Evolutionary conservation across 2,797 vertebrate species (phyloP), one percentile per base, ranked within the genome.

Genomic region (Semaprochilodus insignis): DNA sequence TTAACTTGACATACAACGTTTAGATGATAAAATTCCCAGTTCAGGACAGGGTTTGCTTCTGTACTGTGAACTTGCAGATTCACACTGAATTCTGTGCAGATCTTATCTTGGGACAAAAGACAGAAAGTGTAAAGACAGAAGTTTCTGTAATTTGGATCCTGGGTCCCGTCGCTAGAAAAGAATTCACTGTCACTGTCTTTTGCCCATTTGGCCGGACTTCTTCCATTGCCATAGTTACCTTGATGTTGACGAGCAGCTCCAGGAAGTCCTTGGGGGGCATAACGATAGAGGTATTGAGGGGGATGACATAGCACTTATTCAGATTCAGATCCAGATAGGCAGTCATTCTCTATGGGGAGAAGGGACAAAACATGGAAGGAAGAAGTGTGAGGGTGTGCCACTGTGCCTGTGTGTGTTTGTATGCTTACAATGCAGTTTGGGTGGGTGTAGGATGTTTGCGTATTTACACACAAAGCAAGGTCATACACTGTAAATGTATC

Each of bases 281-380:
- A 86, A 99, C 97, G 84, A 99, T 92, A 23, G 98, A 98, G 55
- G 96, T 98, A 92, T 99, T 99, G 90, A 99, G 94, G 31, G 97
- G 94, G 90, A 99, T 98, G 88, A 99, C 95, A 77, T 99, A 99
- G 93, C 98, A 99, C 87, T 97, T 99, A 92, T 98, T 95, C 93
- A 99, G 95, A 86, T 90, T 96, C 88, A 98, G 96, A 88, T 99
- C 98, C 90, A 99, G 95, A 90, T 99, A 99, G 19, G 98, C 98
- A 0, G 98, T 99, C 90, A 99, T 90, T 91, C 91, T 96, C 98
- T 99, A 92, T 74, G 52, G 74, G 89, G 59, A 74, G 63, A 88
- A 88, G 25, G 48, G 19, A 52, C 78, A 80, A 59, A 80, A 23
- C 6, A 4, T 17, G 63, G 44, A 25, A 25, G 14, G 1, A 17